Base-by-base conservation (phyloP, 92 coral and sea anemone species). In the Phenganax stokvisi region DNA sequence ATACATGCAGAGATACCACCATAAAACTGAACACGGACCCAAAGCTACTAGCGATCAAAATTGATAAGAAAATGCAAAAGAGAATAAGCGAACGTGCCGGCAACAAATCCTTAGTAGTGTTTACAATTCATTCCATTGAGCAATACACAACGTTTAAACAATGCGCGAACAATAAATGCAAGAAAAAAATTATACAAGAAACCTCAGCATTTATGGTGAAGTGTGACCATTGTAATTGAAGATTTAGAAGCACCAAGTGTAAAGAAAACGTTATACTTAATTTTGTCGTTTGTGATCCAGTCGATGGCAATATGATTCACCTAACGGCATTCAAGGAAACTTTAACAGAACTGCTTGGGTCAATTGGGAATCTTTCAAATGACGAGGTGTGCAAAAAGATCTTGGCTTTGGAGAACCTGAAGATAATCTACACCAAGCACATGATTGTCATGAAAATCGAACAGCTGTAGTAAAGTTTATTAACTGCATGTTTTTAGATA, bases 161-260 rank as follows among this genome's bases (percentile, higher is more conserved):
- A 62, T 78, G 87, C 83, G 80, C 31, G 37, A 77, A 84, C 57
- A 71, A n/a, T 15, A 71, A 71, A 37, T 84, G 86, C 69, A 30
- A 84, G 54, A 84, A 77, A 74, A 77, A 68, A 25, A 84, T 77
- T 28, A 77, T 54, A 20, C 84, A 84, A 63, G 76, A 66, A 20
- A 59, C 65, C 47, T 84, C 84, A 1, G 74, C 84, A n/a, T 31
- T 59, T 9, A 62, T 84, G 27, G 61, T 59, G 54, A 76, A 37
- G 54, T 84, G 86, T 51, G 75, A 84, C 62, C 65, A 84, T 51
- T 76, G 84, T 16, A 16, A 67, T 37, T 37, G 47, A 1, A 37
- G 47, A 37, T 37, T 37, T 37, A 37, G 47, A 37, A 37, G 47
- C 47, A 37, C 3, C 5, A 5, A 37, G 47, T 37, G 47, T 37